Percentiles rank a stretch among this genome's conserved stretches.
Conservation (phyloP, 2,888 invertebrate genomes). For the Platynereis dumerilii region DNA sequence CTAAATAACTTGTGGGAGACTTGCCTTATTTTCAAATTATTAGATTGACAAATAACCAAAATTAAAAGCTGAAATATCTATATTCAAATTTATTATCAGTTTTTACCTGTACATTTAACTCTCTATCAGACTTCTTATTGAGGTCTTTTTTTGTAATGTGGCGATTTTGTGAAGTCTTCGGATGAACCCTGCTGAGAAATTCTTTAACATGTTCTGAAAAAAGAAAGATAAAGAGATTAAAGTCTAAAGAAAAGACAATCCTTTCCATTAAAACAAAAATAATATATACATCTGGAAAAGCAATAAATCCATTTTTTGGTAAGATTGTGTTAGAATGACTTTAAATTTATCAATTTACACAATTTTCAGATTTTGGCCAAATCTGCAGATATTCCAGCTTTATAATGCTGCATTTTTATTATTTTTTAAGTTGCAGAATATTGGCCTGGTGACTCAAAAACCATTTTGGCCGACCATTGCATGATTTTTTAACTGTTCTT, state of each 20-base stretch:
- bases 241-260: too few relatives aligned
- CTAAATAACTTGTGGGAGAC: too few relatives aligned
- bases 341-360: background rate
- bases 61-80: too few relatives aligned
- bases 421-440: too few relatives aligned
- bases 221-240: background rate
- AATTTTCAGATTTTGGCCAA: background rate
- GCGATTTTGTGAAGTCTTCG: background rate
- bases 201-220: conserved; percentile 4
- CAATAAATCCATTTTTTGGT: background rate
- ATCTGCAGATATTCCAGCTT: too few relatives aligned
- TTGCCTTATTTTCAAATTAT: too few relatives aligned
- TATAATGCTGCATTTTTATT: too few relatives aligned
- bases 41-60: too few relatives aligned
- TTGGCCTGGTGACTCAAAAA: too few relatives aligned
- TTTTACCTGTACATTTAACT: conserved; percentile 37
- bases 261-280: background rate
- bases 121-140: conserved; percentile 32
- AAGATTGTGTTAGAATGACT: background rate
- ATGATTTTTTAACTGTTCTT: too few relatives aligned
- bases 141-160: conserved; percentile 32
- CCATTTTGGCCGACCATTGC: too few relatives aligned
- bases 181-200: background rate
- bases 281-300: background rate
- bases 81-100: background rate